phyloP scores from a whole-genome alignment of 2,888 invertebrate species.

The Sipunculus nudus region DNA sequence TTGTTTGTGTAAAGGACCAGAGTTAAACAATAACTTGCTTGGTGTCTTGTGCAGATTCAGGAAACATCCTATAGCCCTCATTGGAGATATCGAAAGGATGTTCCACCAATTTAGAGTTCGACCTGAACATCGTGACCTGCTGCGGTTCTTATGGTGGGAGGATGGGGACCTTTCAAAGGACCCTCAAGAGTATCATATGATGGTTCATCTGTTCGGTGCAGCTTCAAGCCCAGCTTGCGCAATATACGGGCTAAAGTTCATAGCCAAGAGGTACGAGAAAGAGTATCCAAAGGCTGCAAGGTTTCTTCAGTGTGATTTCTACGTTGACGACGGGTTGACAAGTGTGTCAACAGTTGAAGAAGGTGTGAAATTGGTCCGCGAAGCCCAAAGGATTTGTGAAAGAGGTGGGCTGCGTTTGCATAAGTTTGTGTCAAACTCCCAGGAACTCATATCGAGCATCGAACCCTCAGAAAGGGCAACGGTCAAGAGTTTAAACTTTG shows the following conservation, averaged over 20 bases:
- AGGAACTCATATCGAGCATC: conserved; percentile 30
- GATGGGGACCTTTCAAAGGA: conserved; percentile 1
- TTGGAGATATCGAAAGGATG: conserved; percentile 34
- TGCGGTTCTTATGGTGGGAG: conserved; percentile 29
- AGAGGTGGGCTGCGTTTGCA: conserved; percentile 29
- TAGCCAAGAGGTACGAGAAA: background rate
- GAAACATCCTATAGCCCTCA: conserved; percentile 21
- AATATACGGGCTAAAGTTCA: conserved; percentile 12
- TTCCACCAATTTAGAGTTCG: conserved; percentile 27
- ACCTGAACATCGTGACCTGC: conserved; percentile 11
- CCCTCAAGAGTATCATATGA: conserved; percentile 16
- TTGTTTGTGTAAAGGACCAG: conserved; percentile 21
- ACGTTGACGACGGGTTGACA: no score
- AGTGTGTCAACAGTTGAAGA: conserved; percentile 9
- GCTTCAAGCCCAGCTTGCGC: conserved; percentile 11
- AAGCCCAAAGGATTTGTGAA: conserved; percentile 10
- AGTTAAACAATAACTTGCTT: conserved; percentile 22
- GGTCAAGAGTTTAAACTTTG: conserved; percentile 17
- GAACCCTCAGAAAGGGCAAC: conserved; percentile 24
- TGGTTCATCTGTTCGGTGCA: conserved; percentile 11
- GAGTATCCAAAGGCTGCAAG: conserved; percentile 15
- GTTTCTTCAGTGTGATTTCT: no score
- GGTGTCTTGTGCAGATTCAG: conserved; percentile 25
- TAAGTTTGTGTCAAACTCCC: conserved; percentile 34
- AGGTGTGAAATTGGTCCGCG: conserved; percentile 14